Evolutionary conservation across 2,113 vertebrate species (phyloP).

Genomic region (Acanthochromis polyacanthus): DNA sequence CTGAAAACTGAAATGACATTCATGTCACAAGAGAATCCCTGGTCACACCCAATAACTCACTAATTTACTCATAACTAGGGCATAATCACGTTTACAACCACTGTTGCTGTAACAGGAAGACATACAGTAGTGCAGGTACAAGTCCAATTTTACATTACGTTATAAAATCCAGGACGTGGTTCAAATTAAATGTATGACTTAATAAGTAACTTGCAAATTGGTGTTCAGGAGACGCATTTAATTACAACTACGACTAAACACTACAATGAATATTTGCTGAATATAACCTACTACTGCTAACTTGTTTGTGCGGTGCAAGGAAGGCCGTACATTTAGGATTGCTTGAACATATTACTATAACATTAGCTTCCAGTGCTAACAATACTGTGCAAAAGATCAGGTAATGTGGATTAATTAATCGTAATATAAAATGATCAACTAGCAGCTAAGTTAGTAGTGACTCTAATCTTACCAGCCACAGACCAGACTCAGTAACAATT

Average conservation of each 20-base stretch:
- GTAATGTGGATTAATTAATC: background rate
- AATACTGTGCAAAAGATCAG: background rate
- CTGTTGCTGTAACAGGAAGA: conserved; percentile 1
- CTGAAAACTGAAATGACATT: conserved; percentile 82
- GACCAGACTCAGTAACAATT: conserved; percentile 17
- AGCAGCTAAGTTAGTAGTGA: conserved; percentile 24
- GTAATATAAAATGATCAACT: background rate
- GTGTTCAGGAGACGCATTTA: background rate
- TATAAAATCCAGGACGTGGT: background rate
- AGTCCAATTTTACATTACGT: background rate
- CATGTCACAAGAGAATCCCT: background rate
- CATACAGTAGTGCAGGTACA: background rate
- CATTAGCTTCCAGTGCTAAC: background rate
- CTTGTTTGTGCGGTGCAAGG: background rate
- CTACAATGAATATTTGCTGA: background rate
- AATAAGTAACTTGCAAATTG: background rate
- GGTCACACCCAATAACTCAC: background rate
- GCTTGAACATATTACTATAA: background rate
- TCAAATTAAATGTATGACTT: background rate
- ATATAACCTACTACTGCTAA: background rate
- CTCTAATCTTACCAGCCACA: conserved; percentile 13
- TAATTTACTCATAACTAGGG: background rate
- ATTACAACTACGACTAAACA: background rate
- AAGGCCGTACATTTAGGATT: background rate
- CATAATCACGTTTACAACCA: background rate